Conservation (phyloP, 1,140 invertebrate genomes). For the Eriosoma lanigerum region DNA sequence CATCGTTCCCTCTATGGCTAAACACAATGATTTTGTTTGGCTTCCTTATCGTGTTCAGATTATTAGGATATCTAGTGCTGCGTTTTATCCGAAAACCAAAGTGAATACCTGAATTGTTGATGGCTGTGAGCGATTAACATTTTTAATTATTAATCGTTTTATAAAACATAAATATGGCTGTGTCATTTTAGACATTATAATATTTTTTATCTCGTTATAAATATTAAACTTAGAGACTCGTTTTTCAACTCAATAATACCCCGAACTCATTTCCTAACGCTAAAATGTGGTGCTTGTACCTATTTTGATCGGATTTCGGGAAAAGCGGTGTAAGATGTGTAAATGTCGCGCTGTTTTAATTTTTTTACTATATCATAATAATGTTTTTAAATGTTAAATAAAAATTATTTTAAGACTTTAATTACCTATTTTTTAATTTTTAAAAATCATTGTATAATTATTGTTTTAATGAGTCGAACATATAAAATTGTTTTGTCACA, state of each 20-base stretch:
- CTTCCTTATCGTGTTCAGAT: slow-evolving; percentile 73
- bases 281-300: slow-evolving; percentile 49
- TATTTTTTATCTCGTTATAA: slow-evolving; percentile 50
- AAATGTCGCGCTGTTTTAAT: slow-evolving; percentile 36
- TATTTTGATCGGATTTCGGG: slow-evolving; percentile 50
- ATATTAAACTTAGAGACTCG: slow-evolving; percentile 51
- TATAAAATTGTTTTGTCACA: slow-evolving; percentile 14
- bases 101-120: slow-evolving; percentile 34
- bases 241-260: slow-evolving; percentile 40
- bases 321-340: slow-evolving; percentile 35
- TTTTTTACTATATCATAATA: slow-evolving; percentile 48
- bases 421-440: slow-evolving; percentile 49
- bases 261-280: slow-evolving; percentile 50
- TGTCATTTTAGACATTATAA: slow-evolving; percentile 51
- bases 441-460: slow-evolving; percentile 45
- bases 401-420: slow-evolving; percentile 49
- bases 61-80: slow-evolving; percentile 74
- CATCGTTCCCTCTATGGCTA: slow-evolving; percentile 69
- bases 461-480: slow-evolving; percentile 49
- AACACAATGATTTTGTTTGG: slow-evolving; percentile 74
- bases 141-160: slow-evolving; percentile 51
- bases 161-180: slow-evolving; percentile 50
- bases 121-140: slow-evolving; percentile 49
- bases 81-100: slow-evolving; percentile 69
- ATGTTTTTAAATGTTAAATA: slow-evolving; percentile 46